Base-by-base conservation (phyloP, 2,797 vertebrate species). In the Glyptemys insculpta region DNA sequence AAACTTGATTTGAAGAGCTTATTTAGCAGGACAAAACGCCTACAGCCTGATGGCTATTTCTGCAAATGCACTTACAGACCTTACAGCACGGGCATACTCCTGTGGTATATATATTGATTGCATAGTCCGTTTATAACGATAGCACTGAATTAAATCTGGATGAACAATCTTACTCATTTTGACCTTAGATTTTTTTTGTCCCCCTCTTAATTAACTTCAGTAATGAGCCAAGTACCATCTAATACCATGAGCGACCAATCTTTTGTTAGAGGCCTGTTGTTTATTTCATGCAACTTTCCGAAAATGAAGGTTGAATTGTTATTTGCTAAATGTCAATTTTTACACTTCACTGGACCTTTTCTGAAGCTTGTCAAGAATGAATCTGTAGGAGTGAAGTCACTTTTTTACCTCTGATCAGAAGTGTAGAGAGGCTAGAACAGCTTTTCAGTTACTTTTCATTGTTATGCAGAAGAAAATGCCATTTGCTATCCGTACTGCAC, bases 121-220 rank as follows among this genome's bases (percentile, higher is more conserved):
- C 79, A 89, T 82, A 96, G 91, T 91, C 95, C 89, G 95, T 97
- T 96, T 97, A 95, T 92, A 97, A 95, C 86, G 88, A 96, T 91
- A 94, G 85, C 79, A 52, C 57, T 92, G 84, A 96, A 95, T 93
- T 96, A 96, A 94, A 93, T 96, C 94, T 96, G 96, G 93, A 93
- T 96, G 95, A 96, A 95, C 96, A 90, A 96, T 96, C 92, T 96
- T 94, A 96, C 90, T 94, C 94, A 84, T 80, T 92, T 80, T 56
- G 34, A 74, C 57, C 87, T 93, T 94, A 79, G 87, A 92, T 86
- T 86, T 92, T 92, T 92, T 92, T 86, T 79, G 95, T 74, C 83
- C 87, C 52, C 29, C 65, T 96, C 95, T 96, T 98, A 97, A 98
- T 97, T 97, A 97, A 95, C 95, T 97, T 92, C 87, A 92, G 88